These are phyloP conservation scores for Blastobasis adustella DNA, from an alignment of 2,888 invertebrate species.

Conservation along the genomic window DNA sequence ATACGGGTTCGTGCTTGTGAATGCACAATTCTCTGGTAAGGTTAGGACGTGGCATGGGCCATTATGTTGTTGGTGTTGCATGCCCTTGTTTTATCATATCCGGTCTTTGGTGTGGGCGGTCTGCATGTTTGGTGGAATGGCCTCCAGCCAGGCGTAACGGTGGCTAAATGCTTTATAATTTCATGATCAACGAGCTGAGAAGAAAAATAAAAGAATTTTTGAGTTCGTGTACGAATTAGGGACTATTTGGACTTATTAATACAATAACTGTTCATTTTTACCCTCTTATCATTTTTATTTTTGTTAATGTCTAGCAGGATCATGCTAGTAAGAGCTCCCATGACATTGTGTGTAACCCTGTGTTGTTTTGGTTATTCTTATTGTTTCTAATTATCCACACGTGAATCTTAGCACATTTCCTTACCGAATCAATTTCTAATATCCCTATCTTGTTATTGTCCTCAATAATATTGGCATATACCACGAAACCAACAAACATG, in stretches of 20 bases:
- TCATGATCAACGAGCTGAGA: no score
- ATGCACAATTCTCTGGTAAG: conserved; percentile 61
- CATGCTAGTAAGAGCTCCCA: conserved; percentile 19
- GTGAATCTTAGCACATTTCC: conserved; percentile 33
- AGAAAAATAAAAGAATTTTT: no score
- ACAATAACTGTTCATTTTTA: conserved; percentile 15
- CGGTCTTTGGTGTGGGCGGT: conserved; percentile 55
- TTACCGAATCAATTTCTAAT: conserved; percentile 33
- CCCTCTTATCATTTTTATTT: not conserved
- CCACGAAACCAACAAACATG: conserved; percentile 28
- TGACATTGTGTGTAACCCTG: conserved; percentile 39
- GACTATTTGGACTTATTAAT: no score
- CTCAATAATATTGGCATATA: conserved; percentile 13
- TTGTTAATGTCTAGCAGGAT: not conserved
- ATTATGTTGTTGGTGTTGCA: conserved; percentile 73
- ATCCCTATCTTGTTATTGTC: conserved; percentile 18
- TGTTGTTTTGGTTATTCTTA: conserved; percentile 21
- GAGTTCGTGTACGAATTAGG: no score
- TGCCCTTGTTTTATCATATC: conserved; percentile 58
- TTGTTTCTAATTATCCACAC: conserved; percentile 18
- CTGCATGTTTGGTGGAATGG: conserved; percentile 70
- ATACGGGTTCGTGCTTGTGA: conserved; percentile 65
- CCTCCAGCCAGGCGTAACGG: conserved; percentile 58
- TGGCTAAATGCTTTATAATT: conserved; percentile 11
- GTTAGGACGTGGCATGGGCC: conserved; percentile 65